phyloP scores from a whole-genome alignment of 2,113 vertebrate genomes.

The Grammomys surdaster region DNA sequence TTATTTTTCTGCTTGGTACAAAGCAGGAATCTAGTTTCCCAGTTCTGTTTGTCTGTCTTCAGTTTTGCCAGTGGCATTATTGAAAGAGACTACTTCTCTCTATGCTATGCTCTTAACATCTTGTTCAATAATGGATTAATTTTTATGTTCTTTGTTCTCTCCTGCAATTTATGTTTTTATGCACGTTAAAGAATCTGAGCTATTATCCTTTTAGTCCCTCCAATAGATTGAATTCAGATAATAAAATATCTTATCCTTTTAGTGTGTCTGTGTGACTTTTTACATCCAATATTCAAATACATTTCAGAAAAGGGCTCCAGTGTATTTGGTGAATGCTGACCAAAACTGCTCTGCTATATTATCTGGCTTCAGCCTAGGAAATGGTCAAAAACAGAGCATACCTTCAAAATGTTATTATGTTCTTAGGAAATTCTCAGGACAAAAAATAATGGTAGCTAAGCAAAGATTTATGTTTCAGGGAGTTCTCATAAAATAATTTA shows the following conservation, averaged over 20 bases:
- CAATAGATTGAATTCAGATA: not conserved
- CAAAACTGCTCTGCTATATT: too few species aligned
- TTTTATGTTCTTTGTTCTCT: not conserved
- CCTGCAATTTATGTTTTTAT: not conserved
- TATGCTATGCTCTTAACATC: not conserved
- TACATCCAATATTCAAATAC: not conserved
- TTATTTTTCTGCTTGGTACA: not conserved
- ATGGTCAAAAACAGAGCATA: not conserved
- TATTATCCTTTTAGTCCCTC: not conserved
- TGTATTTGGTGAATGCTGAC: not conserved
- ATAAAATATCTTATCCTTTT: not conserved
- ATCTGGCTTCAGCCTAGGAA: not conserved
- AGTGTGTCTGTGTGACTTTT: not conserved
- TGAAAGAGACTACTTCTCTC: not conserved
- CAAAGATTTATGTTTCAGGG: not conserved
- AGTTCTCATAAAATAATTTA: not conserved
- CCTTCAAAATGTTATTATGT: not conserved
- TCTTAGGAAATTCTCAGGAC: not conserved
- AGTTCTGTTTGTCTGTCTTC: not conserved
- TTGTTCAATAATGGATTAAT: not conserved
- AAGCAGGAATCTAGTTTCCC: not conserved
- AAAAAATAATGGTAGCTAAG: not conserved
- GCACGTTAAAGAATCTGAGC: not conserved
- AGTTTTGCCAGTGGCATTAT: not conserved
- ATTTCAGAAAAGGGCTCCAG: not conserved